These are phyloP conservation scores for Hapalemur alaotrensis DNA, from an alignment of 2,797 vertebrate genomes.

Conservation along the genomic window DNA sequence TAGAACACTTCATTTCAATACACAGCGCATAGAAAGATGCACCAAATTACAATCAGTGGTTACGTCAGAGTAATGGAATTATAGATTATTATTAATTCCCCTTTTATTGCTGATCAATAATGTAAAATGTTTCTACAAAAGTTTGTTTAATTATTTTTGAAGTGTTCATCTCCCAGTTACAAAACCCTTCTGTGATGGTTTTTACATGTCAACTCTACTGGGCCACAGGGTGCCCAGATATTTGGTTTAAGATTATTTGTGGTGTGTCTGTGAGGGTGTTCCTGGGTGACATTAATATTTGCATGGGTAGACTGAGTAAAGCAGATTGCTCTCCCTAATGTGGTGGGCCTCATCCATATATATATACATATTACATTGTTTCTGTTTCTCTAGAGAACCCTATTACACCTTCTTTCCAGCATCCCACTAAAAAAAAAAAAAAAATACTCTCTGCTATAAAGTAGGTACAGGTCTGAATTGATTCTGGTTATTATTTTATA, in stretches of 20 bases:
- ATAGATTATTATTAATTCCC: neutral
- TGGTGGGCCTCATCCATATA: neutral
- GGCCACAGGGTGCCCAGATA: neutral
- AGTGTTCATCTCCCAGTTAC: neutral
- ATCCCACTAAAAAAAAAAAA: slow-evolving; percentile 42
- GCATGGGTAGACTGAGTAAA: neutral
- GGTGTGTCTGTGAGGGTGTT: neutral
- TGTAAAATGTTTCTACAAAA: neutral
- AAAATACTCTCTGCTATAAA: neutral
- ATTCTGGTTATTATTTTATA: slow-evolving; percentile 78
- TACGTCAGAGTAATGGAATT: neutral
- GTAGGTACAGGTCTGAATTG: slow-evolving; percentile 55
- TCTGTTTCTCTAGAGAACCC: neutral
- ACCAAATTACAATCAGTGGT: neutral
- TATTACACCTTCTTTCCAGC: slow-evolving; percentile 24
- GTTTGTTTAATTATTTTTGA: neutral
- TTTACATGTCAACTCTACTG: neutral
- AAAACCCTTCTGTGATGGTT: neutral
- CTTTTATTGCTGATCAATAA: neutral
- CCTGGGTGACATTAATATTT: neutral
- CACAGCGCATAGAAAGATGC: neutral
- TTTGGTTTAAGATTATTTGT: neutral
- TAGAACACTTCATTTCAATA: neutral
- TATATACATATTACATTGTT: neutral
- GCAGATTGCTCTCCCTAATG: neutral